Base-by-base conservation (phyloP, 2,888 invertebrate species). In the Lycia hirtaria region DNA sequence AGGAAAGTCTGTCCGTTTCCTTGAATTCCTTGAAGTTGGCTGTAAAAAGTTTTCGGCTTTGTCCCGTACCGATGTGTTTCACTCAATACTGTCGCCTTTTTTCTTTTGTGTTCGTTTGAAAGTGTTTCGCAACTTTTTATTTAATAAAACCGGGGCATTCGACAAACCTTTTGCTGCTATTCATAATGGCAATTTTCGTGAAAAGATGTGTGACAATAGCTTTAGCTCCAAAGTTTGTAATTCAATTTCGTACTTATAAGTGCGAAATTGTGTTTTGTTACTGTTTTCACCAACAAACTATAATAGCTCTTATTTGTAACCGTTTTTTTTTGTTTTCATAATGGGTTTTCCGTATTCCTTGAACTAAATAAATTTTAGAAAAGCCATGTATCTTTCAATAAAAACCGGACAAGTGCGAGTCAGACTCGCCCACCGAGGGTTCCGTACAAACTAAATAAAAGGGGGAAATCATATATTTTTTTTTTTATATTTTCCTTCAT, bases 51-150 rank as follows among this genome's bases (percentile, higher is more conserved):
- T 63, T 62, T 60, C 40, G 45, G 49, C 60, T 60, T 62, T 54
- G 59, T 48, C 56, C 61, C 47, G 45, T 48, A 49, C 52, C 53
- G 57, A 61, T 62, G 56, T 62, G 65, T 63, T 59, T 62, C 59
- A 61, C 62, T 62, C 61, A 63, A 65, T 61, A 62, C 62, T 54
- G 49, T 63, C 60, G 52, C 50, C 47, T 51, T 55, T 62, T 56
- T 62, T 56, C 52, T 61, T 64, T 68, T 67, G 65, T 69, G 57
- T 62, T 60, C 61, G 53, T 61, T 63, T 64, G 65, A 64, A 71
- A 68, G 65, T 64, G 58, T 60, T 64, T 55, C 58, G 35, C 45
- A 62, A 65, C 62, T 65, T 65, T 56, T 60, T 53, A 64, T 65
- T 64, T 38, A 52, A 60, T 56, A 55, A 56, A 48, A 43, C 24